phyloP scores from a whole-genome alignment of 1,140 invertebrate genomes.

The Ceratosolen solmsi region DNA sequence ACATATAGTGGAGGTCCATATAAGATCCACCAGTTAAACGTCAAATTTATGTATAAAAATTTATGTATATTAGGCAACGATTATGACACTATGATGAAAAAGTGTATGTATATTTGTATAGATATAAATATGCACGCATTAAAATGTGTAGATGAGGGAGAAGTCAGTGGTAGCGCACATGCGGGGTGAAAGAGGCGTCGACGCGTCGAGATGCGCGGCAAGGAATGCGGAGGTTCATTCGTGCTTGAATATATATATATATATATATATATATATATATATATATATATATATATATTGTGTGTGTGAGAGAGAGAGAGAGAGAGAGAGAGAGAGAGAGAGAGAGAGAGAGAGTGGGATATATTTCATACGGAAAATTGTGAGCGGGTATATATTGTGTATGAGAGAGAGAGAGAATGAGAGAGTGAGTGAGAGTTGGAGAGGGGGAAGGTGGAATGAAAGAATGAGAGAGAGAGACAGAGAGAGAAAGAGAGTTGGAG shows the following conservation, averaged over 20 bases:
- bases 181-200: constrained; percentile 49
- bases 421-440: neutral
- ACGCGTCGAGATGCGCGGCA: constrained; percentile 33
- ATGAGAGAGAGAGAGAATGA: constrained; percentile 18
- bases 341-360: constrained; percentile 34
- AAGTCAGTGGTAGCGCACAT: constrained; percentile 15
- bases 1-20: too few species aligned
- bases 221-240: constrained; percentile 42
- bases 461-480: constrained; percentile 24
- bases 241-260: too few species aligned
- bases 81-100: neutral
- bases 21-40: too few species aligned
- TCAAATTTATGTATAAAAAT: too few species aligned
- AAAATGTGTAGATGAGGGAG: neutral
- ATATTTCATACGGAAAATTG: too few species aligned
- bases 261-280: too few species aligned
- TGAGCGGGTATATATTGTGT: neutral
- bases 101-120: neutral
- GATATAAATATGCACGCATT: neutral
- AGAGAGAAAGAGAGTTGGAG: constrained; percentile 35
- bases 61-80: neutral
- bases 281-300: too few species aligned
- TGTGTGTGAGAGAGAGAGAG: neutral
- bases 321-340: constrained; percentile 42
- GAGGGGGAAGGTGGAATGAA: neutral